Evolutionary conservation across 2,113 vertebrate species (phyloP).

Genomic region (Larimichthys crocea): DNA sequence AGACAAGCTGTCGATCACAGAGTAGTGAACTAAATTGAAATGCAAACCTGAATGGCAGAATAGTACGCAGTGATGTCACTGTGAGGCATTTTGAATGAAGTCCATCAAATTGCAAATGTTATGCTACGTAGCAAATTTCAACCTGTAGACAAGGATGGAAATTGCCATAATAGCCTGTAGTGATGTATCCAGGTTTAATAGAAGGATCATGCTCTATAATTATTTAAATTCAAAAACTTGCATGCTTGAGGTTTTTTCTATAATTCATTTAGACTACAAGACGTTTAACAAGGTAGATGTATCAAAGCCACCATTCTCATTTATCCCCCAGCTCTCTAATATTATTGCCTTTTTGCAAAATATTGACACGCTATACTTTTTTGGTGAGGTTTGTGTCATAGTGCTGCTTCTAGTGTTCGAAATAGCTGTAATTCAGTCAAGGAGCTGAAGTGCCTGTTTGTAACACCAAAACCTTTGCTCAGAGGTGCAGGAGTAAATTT

Average conservation of each 20-base stretch:
- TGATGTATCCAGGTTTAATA: conserved; percentile 37
- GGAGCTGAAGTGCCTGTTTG: conserved; percentile 7
- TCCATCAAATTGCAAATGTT: conserved; percentile 63
- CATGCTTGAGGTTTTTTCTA: conserved; percentile 15
- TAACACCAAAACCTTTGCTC: conserved; percentile 11
- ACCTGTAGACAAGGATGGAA: background rate
- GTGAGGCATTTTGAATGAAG: conserved; percentile 45
- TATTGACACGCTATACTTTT: conserved; percentile 12
- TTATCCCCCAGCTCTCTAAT: conserved; percentile 38
- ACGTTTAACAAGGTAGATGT: conserved; percentile 42
- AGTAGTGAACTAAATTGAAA: conserved; percentile 26
- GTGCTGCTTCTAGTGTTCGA: background rate
- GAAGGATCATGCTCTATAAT: conserved; percentile 22
- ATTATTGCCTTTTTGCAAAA: conserved; percentile 3
- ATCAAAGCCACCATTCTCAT: conserved; percentile 13
- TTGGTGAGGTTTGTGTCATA: background rate
- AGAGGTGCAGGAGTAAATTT: conserved; percentile 5
- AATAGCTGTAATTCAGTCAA: conserved; percentile 4
- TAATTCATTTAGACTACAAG: conserved; percentile 26
- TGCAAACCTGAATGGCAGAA: conserved; percentile 29
- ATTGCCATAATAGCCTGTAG: conserved; percentile 50
- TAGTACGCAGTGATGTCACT: background rate
- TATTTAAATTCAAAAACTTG: conserved; percentile 43
- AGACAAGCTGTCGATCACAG: conserved; percentile 61
- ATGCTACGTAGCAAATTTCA: conserved; percentile 25